These are phyloP conservation scores for Ophion ventricosus DNA, from an alignment of 2,888 invertebrate species.

Conservation along the genomic window DNA sequence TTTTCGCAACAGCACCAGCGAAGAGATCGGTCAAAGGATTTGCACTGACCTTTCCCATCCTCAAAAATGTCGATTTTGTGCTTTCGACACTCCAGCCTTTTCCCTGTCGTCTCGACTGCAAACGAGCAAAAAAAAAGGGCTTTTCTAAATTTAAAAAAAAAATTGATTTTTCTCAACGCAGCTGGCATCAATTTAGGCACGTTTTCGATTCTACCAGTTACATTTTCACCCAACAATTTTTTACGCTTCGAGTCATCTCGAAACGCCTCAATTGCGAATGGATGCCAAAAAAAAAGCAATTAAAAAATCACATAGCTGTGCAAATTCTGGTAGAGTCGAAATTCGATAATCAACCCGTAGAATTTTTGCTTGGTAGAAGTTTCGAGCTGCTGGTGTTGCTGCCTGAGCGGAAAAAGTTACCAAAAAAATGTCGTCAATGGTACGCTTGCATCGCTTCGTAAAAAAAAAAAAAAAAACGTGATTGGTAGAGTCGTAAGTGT, in stretches of 20 bases:
- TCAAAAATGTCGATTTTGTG: slow-evolving; percentile 1
- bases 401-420: background rate
- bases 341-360: background rate
- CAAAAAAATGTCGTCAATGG: background rate
- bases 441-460: background rate
- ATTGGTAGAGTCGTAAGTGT: background rate
- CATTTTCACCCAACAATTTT: background rate
- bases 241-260: background rate
- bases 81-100: slow-evolving; percentile 15
- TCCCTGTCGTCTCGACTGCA: slow-evolving; percentile 8
- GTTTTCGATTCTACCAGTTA: background rate
- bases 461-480: too few species aligned
- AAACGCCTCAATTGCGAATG: background rate
- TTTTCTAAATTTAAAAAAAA: background rate
- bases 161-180: background rate
- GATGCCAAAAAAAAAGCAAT: background rate
- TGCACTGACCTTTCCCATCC: slow-evolving; percentile 7
- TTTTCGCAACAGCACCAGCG: background rate
- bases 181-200: background rate
- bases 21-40: slow-evolving; percentile 18
- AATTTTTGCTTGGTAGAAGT: slow-evolving; percentile 8
- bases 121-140: slow-evolving; percentile 20
- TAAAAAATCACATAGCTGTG: background rate
- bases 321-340: slow-evolving; percentile 3
- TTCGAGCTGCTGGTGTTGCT: background rate